A percentile compares a stretch with the other conserved stretches of the same genome.
Conservation (phyloP, 2,888 invertebrate genomes). For the Drosophila parthenogenetica region DNA sequence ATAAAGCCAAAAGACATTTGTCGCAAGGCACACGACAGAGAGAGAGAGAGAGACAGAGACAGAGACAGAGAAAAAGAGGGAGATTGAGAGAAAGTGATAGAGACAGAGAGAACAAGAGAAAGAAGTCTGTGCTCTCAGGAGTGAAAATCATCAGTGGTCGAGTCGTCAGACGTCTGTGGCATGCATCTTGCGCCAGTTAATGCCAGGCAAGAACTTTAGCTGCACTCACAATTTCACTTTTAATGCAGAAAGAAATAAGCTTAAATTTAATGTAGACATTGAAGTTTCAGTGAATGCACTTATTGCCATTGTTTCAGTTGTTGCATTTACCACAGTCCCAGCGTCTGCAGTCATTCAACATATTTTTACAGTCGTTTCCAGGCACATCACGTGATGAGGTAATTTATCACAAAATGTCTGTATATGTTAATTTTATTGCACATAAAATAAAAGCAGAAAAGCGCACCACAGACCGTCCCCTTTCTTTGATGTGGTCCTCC, state of each 20-base stretch:
- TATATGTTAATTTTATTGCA: conserved; percentile 84
- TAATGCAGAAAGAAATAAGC: conserved; percentile 38
- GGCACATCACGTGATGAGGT: conserved; percentile 81
- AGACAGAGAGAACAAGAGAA: too few relatives aligned
- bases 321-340: conserved; percentile 13
- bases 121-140: neutral
- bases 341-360: conserved; percentile 71
- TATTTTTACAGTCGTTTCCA: conserved; percentile 79
- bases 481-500: neutral
- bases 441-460: conserved; percentile 69
- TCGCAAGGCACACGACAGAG: conserved; percentile 7
- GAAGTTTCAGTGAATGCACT: conserved; percentile 19
- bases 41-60: neutral
- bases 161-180: conserved; percentile 26
- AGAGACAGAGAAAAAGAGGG: neutral
- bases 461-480: conserved; percentile 1
- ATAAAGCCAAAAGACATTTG: conserved; percentile 25
- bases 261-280: conserved; percentile 54
- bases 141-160: neutral
- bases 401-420: conserved; percentile 84
- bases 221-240: conserved; percentile 64
- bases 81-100: neutral
- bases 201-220: conserved; percentile 43
- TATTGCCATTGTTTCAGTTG: conserved; percentile 3
- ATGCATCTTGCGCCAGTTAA: conserved; percentile 62